Percentiles rank a stretch among this genome's conserved stretches.
phyloP scores from a whole-genome alignment of 2,113 vertebrate genomes.

The Picathartes gymnocephalus region DNA sequence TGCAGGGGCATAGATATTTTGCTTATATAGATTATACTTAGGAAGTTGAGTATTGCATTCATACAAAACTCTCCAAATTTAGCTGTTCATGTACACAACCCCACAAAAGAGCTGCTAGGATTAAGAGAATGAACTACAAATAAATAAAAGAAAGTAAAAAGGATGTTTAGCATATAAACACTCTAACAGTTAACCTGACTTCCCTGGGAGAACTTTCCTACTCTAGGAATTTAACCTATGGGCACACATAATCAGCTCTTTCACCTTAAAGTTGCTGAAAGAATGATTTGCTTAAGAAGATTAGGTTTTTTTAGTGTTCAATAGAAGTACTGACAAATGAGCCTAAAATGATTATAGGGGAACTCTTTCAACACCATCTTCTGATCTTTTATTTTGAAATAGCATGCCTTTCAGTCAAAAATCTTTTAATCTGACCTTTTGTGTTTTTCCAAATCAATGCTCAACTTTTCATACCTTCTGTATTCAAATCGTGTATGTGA shows the following conservation, averaged over 20 bases:
- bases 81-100: background rate
- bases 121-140: background rate
- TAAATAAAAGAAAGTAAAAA: background rate
- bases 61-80: background rate
- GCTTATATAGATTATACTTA: background rate
- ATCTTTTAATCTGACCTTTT: conserved; percentile 13
- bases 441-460: background rate
- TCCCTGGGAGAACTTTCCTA: conserved; percentile 6
- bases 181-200: background rate
- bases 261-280: conserved; percentile 65
- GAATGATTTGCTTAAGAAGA: conserved; percentile 77
- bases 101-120: background rate
- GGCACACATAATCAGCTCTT: conserved; percentile 59
- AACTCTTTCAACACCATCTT: conserved; percentile 57
- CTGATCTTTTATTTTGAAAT: conserved; percentile 60
- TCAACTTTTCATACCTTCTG: background rate
- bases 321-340: conserved; percentile 70
- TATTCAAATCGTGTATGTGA: background rate
- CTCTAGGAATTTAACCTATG: conserved; percentile 10
- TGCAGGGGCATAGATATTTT: background rate
- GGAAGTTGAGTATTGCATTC: background rate
- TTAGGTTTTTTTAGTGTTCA: conserved; percentile 69
- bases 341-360: conserved; percentile 70
- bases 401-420: background rate
- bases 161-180: background rate